Conservation (phyloP, 2,888 invertebrate genomes). For the Caenorhabditis drosophilae region DNA sequence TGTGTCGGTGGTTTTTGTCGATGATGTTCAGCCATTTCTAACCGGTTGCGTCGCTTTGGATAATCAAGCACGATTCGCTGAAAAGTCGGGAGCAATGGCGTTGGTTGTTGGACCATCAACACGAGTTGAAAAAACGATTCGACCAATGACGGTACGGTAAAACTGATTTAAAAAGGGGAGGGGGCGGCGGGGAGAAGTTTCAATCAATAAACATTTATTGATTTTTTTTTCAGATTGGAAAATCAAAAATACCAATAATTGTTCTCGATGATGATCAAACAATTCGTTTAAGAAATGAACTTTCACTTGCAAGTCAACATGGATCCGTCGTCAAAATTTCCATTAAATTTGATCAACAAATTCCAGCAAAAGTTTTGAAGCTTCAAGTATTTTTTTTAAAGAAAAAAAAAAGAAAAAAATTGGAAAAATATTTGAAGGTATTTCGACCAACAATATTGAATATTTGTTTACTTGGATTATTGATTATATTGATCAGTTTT, state of each 20-base stretch:
- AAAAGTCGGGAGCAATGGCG: slow-evolving; percentile 57
- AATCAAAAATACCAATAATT: slow-evolving; percentile 54
- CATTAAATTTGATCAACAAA: slow-evolving; percentile 33
- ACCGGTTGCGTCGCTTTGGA: slow-evolving; percentile 57
- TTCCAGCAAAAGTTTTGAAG: slow-evolving; percentile 39
- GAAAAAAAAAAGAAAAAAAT: too few relatives aligned
- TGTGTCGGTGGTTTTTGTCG: slow-evolving; percentile 58
- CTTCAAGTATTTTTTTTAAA: too few relatives aligned
- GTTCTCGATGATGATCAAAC: slow-evolving; percentile 54
- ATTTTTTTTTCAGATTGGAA: slow-evolving; percentile 35
- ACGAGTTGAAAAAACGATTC: slow-evolving; percentile 33
- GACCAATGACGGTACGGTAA: slow-evolving; percentile 36
- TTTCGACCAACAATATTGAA: slow-evolving; percentile 57
- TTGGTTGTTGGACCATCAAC: slow-evolving; percentile 51
- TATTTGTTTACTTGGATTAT: slow-evolving; percentile 40
- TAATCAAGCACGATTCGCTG: slow-evolving; percentile 57
- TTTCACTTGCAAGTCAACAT: slow-evolving; percentile 22
- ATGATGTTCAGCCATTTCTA: slow-evolving; percentile 55
- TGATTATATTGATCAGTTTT: slow-evolving; percentile 49
- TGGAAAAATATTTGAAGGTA: too few relatives aligned
- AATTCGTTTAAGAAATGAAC: slow-evolving; percentile 30
- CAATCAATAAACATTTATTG: neutral
- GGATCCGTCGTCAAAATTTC: slow-evolving; percentile 37
- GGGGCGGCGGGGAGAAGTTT: too few relatives aligned
- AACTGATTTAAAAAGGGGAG: too few relatives aligned